A percentile compares a stretch with the other conserved stretches of the same genome.
phyloP scores from a whole-genome alignment of 2,888 invertebrate species.

The Xylota sylvarum region DNA sequence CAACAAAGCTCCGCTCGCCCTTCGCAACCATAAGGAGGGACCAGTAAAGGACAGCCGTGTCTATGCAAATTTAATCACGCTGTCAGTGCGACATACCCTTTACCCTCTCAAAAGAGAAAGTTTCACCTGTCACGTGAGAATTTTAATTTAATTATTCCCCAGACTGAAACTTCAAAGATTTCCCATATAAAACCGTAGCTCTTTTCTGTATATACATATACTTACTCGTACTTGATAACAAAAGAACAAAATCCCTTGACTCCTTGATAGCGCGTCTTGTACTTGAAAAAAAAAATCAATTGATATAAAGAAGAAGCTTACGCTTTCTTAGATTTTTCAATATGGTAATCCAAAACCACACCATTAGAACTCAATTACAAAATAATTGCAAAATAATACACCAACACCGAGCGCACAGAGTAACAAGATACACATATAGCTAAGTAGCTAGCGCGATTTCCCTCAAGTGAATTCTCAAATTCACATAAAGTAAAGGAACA shows the following conservation, averaged over 20 bases:
- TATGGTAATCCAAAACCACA: slow-evolving; percentile 60
- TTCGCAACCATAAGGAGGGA: slow-evolving; percentile 29
- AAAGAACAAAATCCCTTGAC: slow-evolving; percentile 48
- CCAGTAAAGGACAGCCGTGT: slow-evolving; percentile 64
- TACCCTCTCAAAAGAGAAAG: slow-evolving; percentile 63
- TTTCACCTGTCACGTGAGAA: slow-evolving; percentile 77
- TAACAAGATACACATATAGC: slow-evolving; percentile 32
- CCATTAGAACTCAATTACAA: slow-evolving; percentile 74
- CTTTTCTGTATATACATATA: neutral
- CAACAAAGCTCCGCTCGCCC: neutral
- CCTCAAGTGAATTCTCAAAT: slow-evolving; percentile 70
- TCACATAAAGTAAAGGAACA: slow-evolving; percentile 23
- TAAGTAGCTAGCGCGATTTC: slow-evolving; percentile 2
- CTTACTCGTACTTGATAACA: slow-evolving; percentile 23
- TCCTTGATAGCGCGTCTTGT: slow-evolving; percentile 29
- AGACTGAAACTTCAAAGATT: slow-evolving; percentile 68
- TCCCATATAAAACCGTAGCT: slow-evolving; percentile 15
- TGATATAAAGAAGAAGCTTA: neutral
- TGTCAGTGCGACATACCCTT: slow-evolving; percentile 65
- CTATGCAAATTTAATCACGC: slow-evolving; percentile 75
- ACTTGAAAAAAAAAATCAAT: slow-evolving; percentile 49
- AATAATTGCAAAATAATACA: slow-evolving; percentile 75
- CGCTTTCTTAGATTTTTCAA: slow-evolving; percentile 31
- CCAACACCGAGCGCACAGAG: slow-evolving; percentile 18
- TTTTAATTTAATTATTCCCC: slow-evolving; percentile 77